Percentiles rank a stretch among this genome's conserved stretches.
Conservation (phyloP, 2,797 vertebrate species). For the Centroberyx gerrardi region DNA sequence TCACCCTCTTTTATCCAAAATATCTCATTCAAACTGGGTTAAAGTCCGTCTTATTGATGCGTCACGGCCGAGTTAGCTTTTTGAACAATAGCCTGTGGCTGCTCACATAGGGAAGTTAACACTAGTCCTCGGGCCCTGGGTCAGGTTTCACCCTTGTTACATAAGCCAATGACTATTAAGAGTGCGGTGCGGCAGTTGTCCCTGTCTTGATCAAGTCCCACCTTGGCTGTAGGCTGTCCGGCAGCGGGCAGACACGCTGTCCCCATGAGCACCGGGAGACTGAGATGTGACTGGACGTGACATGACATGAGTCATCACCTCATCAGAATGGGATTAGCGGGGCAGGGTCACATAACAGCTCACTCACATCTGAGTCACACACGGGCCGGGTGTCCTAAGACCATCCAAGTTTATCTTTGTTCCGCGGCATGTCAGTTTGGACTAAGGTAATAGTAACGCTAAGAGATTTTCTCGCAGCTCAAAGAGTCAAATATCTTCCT, state of each 20-base stretch:
- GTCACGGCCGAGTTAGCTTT: slow-evolving; percentile 17
- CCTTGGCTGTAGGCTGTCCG: slow-evolving; percentile 62
- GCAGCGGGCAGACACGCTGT: neutral
- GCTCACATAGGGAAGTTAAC: neutral
- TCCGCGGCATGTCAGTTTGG: neutral
- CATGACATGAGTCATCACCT: slow-evolving; percentile 42
- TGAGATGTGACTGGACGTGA: slow-evolving; percentile 50
- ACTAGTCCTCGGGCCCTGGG: neutral
- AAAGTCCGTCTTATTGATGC: slow-evolving; percentile 20
- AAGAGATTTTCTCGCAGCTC: neutral
- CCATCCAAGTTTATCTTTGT: neutral
- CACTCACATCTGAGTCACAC: slow-evolving; percentile 7
- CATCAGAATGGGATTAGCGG: slow-evolving; percentile 64
- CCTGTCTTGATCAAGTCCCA: slow-evolving; percentile 25
- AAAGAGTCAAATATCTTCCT: slow-evolving; percentile 44
- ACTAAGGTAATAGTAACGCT: neutral
- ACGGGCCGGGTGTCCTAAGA: neutral
- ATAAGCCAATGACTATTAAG: slow-evolving; percentile 2
- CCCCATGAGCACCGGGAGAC: slow-evolving; percentile 18
- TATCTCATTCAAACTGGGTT: neutral
- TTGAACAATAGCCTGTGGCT: slow-evolving; percentile 10
- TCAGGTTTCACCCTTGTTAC: slow-evolving; percentile 34
- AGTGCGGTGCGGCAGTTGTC: slow-evolving; percentile 18
- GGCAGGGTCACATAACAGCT: slow-evolving; percentile 56
- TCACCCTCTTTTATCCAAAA: slow-evolving; percentile 22